Base-by-base conservation (phyloP, 2,113 vertebrate species). In the Eubucco bourcierii region DNA sequence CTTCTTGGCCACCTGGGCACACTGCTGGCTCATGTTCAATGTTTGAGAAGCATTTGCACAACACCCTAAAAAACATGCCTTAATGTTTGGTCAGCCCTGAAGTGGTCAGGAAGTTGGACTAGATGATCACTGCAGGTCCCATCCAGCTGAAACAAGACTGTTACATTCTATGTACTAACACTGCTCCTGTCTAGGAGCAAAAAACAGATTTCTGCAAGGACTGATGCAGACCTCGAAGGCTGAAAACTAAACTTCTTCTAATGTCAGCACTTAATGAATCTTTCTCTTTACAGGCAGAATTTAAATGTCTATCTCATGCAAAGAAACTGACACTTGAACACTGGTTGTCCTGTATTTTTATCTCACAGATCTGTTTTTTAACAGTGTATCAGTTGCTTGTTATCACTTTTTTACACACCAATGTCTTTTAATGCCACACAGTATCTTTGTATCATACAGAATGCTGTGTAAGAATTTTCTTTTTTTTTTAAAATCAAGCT, bases 311-410 rank as follows among this genome's bases (percentile, higher is more conserved):
- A 56, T 25, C 28, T 74, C 15, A 6, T 29, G 7, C 52, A n/a
- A 84, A 83, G 14, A 58, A 58, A 52, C 0, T 0, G 1, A 56
- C 59, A 67, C 14, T 34, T 0, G 1, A 6, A 80, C 44, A 90
- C 2, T 0, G 2, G 15, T 74, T 77, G 27, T 52, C 52, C 59
- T 46, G 8, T 4, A 59, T n/a, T 76, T 31, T 25, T 47, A 25
- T 28, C 60, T 60, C 50, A 34, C 3, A 5, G 18, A 46, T 44
- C n/a, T 73, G 9, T 9, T 85, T 64, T 28, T 63, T 15, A 76
- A 56, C 10, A 77, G 31, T 29, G 4, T 37, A 2, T 50, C 27
- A 56, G 3, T 33, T 59, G 20, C 29, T 37, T 59, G 23, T 18
- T n/a, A 70, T 14, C 21, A 27, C 12, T 50, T 89, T 80, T 80